Percentiles rank a stretch among this genome's conserved stretches.
Evolutionary conservation across 2,797 vertebrate genomes (phyloP).

Genomic region (Babyrousa celebensis): DNA sequence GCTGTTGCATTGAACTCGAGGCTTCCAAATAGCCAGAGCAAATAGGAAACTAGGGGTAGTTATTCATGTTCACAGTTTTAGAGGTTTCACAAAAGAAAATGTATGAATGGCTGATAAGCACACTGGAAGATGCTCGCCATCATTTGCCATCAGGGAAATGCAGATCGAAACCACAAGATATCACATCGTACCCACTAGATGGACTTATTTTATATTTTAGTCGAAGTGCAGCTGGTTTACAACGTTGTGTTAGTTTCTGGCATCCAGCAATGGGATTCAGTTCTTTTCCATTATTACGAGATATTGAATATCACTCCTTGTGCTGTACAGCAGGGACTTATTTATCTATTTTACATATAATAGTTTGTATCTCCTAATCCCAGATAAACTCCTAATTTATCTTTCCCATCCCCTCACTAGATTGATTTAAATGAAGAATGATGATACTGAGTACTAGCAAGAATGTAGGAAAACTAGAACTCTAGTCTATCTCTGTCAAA

Average conservation of each 20-base stretch:
- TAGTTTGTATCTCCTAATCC: background rate
- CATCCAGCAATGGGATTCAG: background rate
- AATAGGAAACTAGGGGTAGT: slow-evolving; percentile 38
- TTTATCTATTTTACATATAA: background rate
- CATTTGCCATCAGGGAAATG: background rate
- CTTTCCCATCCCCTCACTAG: background rate
- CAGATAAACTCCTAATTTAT: background rate
- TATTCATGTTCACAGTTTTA: background rate
- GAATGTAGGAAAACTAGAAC: background rate
- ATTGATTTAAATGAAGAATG: slow-evolving; percentile 30
- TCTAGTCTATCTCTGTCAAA: background rate
- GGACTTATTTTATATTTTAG: background rate
- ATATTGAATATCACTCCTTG: no score
- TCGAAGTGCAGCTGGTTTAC: background rate
- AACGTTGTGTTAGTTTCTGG: background rate
- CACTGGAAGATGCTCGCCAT: background rate
- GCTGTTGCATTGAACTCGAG: background rate
- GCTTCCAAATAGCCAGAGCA: background rate
- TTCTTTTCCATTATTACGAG: background rate
- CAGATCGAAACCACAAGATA: background rate
- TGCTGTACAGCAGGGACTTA: background rate
- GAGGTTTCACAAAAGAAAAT: slow-evolving; percentile 1
- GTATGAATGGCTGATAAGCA: slow-evolving; percentile 1
- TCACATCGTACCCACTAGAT: background rate
- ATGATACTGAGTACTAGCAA: background rate